Evolutionary conservation across 2,113 vertebrate species (phyloP), one percentile per base, ranked within the genome.

Genomic region (Ceuthmochares aereus): DNA sequence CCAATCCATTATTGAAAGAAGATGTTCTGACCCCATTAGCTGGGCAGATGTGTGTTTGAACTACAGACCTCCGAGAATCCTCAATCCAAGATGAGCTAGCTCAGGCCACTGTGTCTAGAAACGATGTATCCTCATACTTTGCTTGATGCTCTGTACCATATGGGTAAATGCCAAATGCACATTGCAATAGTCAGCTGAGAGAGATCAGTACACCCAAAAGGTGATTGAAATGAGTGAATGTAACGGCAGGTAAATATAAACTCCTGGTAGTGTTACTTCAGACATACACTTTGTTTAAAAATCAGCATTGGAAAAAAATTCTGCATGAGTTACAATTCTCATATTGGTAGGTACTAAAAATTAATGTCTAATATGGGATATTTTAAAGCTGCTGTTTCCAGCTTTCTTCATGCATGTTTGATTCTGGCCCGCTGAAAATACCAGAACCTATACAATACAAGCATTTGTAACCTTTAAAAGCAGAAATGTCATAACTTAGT

Each of bases 1-100:
- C 67, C 89, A 93, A 97, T 95, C 87, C 94, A 93, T 97, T 97
- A 97, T 23, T 62, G 90, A 68, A 95, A 85, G 92, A 89, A 95
- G 88, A 60, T 36, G 74, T 49, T 87, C 82, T 95, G 95, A 97
- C 93, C 96, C 95, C 94, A 95, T 97, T 97, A 96, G 93, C 94
- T 95, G 81, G 93, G 91, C 89, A 97, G 93, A 86, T 2, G 37
- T 86, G 89, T 87, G 87, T 70, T 95, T 97, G 95, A 97, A 97
- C 95, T 81, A 6, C 49, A 83, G 95, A 94, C 72, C 79, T 56
- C 60, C 47, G 70, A 93, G 92, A 64, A 85, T 26, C 80, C 75
- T 87, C 91, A 42, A 49, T 76, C 56, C 59, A 17, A 49, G 59
- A 67, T 14, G 66, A 84, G 77, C 45, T 1, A 34, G 74, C 63